A percentile compares a stretch with the other conserved stretches of the same genome.
phyloP scores from a whole-genome alignment of 2,113 vertebrate genomes.

The Tretioscincus oriximinensis region DNA sequence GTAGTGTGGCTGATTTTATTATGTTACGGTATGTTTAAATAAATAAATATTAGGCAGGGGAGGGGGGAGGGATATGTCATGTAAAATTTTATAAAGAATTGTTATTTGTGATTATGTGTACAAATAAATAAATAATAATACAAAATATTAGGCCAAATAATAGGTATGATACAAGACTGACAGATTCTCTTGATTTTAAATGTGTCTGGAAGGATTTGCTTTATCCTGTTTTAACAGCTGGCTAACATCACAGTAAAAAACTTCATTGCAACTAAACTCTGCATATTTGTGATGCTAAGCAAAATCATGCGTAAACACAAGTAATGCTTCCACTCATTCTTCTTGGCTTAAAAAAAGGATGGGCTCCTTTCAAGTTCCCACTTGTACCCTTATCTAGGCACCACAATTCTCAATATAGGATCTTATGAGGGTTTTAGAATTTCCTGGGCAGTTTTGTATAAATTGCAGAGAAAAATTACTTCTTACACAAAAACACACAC shows the following conservation, averaged over 20 bases:
- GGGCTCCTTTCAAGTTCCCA: neutral
- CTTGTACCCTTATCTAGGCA: neutral
- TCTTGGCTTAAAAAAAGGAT: neutral
- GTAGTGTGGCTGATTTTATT: neutral
- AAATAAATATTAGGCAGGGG: neutral
- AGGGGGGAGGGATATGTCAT: no score
- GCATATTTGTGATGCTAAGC: neutral
- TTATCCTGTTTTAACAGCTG: neutral
- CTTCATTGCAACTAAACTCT: neutral
- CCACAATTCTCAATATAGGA: neutral
- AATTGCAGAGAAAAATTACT: neutral
- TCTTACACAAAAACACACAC: neutral
- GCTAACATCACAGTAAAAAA: neutral
- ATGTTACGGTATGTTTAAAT: neutral
- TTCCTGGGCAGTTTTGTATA: neutral
- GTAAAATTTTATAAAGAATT: no score
- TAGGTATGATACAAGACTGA: neutral
- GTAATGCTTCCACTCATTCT: neutral
- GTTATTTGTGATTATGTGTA: no score
- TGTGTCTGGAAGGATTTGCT: neutral
- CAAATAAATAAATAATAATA: no score
- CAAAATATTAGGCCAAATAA: neutral
- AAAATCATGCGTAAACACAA: neutral
- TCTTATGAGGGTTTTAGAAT: neutral
- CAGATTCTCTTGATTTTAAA: constrained; percentile 14